Percentiles rank a stretch among this genome's conserved stretches.
Conservation (phyloP, 2,797 vertebrate species). For the Remorina albescens region DNA sequence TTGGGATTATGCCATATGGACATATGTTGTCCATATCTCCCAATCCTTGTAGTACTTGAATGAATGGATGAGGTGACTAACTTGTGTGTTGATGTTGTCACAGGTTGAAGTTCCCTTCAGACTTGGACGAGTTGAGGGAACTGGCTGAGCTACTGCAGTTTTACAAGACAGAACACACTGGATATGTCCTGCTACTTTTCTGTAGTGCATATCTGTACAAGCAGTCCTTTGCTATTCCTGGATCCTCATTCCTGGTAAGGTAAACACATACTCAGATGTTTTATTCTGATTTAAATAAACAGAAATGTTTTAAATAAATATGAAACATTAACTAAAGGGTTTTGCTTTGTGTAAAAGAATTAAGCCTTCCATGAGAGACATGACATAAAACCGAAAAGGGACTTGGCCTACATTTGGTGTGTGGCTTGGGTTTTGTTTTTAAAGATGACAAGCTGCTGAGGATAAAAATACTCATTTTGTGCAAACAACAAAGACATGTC, state of each 20-base stretch:
- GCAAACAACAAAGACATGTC: conserved; percentile 39
- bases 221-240: conserved; percentile 97
- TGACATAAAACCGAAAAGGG: not conserved
- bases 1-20: not conserved
- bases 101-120: conserved; percentile 95
- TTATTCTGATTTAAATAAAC: not conserved
- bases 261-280: conserved; percentile 6
- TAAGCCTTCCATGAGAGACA: not conserved
- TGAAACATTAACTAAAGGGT: not conserved
- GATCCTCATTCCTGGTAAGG: conserved; percentile 94
- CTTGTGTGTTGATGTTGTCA: not conserved
- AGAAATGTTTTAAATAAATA: not conserved
- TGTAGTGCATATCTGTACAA: conserved; percentile 98
- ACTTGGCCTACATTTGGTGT: not conserved
- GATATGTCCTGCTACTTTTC: conserved; percentile 93
- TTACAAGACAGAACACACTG: conserved; percentile 90
- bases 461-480: conserved; percentile 34
- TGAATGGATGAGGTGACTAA: not conserved
- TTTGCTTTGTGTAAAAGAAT: not conserved
- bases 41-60: not conserved
- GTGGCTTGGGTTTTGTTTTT: conserved; percentile 3
- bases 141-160: conserved; percentile 90
- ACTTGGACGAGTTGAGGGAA: conserved; percentile 92
- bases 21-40: not conserved
- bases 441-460: not conserved